Percentiles rank a stretch among this genome's conserved stretches.
Evolutionary conservation across 2,113 vertebrate species (phyloP).

Genomic region (Dendropsophus ebraccatus): DNA sequence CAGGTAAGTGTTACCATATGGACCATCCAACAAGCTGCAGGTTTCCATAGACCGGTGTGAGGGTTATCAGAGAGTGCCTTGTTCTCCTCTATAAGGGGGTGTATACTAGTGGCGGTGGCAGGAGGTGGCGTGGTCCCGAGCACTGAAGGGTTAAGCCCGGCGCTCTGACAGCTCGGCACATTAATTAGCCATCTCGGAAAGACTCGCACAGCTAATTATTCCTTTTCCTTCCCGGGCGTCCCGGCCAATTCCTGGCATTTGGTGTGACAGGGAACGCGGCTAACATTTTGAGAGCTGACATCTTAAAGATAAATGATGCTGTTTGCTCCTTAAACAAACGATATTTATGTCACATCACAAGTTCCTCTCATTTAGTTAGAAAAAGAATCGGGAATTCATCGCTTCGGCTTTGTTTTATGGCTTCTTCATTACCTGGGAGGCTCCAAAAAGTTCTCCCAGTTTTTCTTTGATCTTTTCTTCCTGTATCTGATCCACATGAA

Average conservation of each 20-base stretch:
- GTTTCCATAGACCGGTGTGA: too few relatives aligned
- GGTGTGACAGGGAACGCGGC: conserved; percentile 53
- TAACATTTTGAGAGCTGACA: conserved; percentile 58
- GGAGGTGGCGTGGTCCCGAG: background rate
- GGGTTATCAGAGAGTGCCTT: too few relatives aligned
- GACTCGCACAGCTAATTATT: conserved; percentile 56
- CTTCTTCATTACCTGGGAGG: background rate
- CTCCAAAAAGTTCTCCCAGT: background rate
- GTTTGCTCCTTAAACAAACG: conserved; percentile 56
- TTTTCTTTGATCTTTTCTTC: background rate
- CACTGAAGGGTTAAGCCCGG: conserved; percentile 23
- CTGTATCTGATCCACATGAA: background rate
- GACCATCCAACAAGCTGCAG: too few relatives aligned
- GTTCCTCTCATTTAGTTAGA: conserved; percentile 41
- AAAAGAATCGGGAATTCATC: conserved; percentile 28
- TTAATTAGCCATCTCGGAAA: conserved; percentile 57
- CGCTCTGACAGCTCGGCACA: conserved; percentile 43
- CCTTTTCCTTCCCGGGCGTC: conserved; percentile 56
- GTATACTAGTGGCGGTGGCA: background rate
- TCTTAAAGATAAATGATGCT: conserved; percentile 56
- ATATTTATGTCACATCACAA: conserved; percentile 53
- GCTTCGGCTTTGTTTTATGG: conserved; percentile 35
- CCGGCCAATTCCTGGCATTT: conserved; percentile 57
- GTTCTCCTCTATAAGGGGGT: background rate
- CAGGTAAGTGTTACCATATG: too few relatives aligned